Evolutionary conservation across 2,888 invertebrate genomes (phyloP).

Genomic region (Calliphora vomitoria): DNA sequence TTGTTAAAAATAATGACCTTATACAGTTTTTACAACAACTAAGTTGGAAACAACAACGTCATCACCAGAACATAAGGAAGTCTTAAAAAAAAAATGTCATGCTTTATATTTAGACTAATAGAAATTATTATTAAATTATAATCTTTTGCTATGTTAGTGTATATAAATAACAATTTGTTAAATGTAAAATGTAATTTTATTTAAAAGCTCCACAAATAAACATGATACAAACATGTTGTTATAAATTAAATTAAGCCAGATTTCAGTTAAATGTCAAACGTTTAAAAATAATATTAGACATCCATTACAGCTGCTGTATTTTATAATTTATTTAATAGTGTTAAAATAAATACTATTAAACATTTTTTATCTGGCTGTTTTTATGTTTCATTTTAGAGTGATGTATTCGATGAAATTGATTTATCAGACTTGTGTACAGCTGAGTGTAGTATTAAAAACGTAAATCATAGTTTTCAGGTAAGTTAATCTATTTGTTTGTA

Average conservation of each 20-base stretch:
- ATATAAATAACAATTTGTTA: slow-evolving; percentile 26
- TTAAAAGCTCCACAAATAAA: not conserved
- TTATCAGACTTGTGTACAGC: slow-evolving; percentile 93
- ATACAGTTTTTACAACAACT: slow-evolving; percentile 10
- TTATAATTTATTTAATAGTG: not conserved
- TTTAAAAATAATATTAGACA: not conserved
- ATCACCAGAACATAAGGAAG: not conserved
- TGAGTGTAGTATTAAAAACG: slow-evolving; percentile 94
- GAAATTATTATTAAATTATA: slow-evolving; percentile 43
- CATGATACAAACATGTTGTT: not conserved
- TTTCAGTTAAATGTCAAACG: not conserved
- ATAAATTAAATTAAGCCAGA: not conserved
- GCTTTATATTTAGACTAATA: not conserved
- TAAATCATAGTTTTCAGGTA: slow-evolving; percentile 95
- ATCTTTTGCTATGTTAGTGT: slow-evolving; percentile 3
- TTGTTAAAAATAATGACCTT: slow-evolving; percentile 43
- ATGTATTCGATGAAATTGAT: slow-evolving; percentile 95
- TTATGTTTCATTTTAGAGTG: slow-evolving; percentile 87
- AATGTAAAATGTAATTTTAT: slow-evolving; percentile 15
- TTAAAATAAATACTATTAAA: not conserved
- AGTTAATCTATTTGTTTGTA: slow-evolving; percentile 76
- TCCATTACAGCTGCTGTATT: not conserved
- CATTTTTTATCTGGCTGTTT: not conserved
- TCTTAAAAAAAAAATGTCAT: not conserved
- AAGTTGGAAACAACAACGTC: not conserved